Conservation (phyloP, 64 coral and sea anemone genomes). For the Montipora foliosa region DNA sequence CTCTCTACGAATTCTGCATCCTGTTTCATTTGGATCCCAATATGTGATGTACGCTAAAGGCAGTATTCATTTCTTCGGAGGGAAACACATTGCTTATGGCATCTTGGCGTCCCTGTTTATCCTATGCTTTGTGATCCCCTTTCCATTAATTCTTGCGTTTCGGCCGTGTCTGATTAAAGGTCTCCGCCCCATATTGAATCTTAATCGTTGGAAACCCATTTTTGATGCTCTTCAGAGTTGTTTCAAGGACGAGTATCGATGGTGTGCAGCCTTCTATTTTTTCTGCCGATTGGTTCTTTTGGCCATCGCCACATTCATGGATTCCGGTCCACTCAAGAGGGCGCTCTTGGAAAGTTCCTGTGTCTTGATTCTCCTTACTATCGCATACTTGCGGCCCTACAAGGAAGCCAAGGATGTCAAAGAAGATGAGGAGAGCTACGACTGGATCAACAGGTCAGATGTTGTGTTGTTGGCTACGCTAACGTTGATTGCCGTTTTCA, state of each 20-base stretch:
- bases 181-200: conserved; percentile 67
- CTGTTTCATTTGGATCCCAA: conserved; percentile 53
- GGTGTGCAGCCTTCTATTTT: conserved; percentile 95
- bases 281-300: conserved; percentile 73
- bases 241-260: conserved; percentile 91
- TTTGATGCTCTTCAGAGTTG: conserved; percentile 91
- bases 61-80: conserved; percentile 74
- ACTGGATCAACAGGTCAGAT: conserved; percentile 50
- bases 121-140: conserved; percentile 70
- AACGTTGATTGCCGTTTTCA: conserved; percentile 63
- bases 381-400: conserved; percentile 45
- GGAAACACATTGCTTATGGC: conserved; percentile 77
- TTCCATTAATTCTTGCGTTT: conserved; percentile 81
- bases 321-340: conserved; percentile 37
- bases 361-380: conserved; percentile 22
- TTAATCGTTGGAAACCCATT: conserved; percentile 87
- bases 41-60: conserved; percentile 81
- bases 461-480: conserved; percentile 32
- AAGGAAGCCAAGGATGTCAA: conserved; percentile 13
- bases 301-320: conserved; percentile 17
- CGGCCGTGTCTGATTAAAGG: conserved; percentile 76
- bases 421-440: conserved; percentile 39
- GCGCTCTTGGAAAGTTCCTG: conserved; percentile 60
- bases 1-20: conserved; percentile 81
- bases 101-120: conserved; percentile 76